Conservation (phyloP, 2,113 vertebrate species). For the Cheilinus undulatus region DNA sequence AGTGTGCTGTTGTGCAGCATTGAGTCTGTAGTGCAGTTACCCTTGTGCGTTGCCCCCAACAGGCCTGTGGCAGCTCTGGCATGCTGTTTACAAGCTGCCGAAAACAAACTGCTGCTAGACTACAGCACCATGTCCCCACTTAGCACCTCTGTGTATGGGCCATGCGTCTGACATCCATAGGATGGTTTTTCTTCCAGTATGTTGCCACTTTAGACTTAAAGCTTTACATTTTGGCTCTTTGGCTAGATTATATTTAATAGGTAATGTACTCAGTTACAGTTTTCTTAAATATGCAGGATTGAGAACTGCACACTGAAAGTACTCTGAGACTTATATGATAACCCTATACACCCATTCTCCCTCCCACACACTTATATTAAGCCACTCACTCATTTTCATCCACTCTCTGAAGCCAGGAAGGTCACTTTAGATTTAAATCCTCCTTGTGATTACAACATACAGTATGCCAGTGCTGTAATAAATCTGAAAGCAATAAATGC, state of each 20-base stretch:
- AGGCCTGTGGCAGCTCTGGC: conserved; percentile 66
- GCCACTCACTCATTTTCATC: conserved; percentile 46
- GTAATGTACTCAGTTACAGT: not conserved
- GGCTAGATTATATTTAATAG: not conserved
- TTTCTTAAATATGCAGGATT: conserved; percentile 33
- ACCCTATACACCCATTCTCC: conserved; percentile 39
- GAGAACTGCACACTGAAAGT: conserved; percentile 20
- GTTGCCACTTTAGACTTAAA: conserved; percentile 3
- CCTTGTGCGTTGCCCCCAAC: conserved; percentile 35
- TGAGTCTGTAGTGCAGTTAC: conserved; percentile 16
- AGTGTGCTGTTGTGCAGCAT: conserved; percentile 69
- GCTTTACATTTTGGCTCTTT: conserved; percentile 11
- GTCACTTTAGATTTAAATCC: conserved; percentile 74
- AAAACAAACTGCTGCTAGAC: conserved; percentile 76
- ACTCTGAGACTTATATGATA: conserved; percentile 31
- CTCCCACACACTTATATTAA: conserved; percentile 50
- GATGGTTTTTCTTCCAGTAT: conserved; percentile 10
- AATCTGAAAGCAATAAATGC: conserved; percentile 74
- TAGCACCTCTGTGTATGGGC: conserved; percentile 52
- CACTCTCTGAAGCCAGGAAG: conserved; percentile 58
- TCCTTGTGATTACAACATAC: conserved; percentile 63
- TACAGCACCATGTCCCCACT: conserved; percentile 58
- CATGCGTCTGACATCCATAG: conserved; percentile 22
- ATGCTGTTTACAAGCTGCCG: conserved; percentile 78
- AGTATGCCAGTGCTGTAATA: conserved; percentile 60